These are phyloP conservation scores for Leptopilina clavipes DNA, from an alignment of 1,140 invertebrate genomes.

Conservation along the genomic window DNA sequence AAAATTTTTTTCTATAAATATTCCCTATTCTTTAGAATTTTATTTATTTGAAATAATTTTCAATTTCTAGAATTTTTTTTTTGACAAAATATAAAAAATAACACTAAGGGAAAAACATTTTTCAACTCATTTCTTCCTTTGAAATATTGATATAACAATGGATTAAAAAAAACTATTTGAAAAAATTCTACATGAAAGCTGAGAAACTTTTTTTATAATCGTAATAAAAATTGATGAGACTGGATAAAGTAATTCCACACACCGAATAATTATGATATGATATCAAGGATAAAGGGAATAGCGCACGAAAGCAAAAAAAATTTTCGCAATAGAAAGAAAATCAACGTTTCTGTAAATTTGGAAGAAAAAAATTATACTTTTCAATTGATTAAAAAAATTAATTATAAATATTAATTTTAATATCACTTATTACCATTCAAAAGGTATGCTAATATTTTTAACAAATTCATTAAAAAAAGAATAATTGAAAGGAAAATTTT, in stretches of 20 bases:
- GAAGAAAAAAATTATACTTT: not conserved
- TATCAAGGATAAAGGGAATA: not conserved
- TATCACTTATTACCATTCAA: no score
- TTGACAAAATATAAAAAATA: not conserved
- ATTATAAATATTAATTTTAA: no score
- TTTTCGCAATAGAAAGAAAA: not conserved
- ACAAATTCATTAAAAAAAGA: no score
- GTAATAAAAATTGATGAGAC: constrained; percentile 4
- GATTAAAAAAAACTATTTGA: not conserved
- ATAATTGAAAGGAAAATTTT: no score
- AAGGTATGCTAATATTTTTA: no score
- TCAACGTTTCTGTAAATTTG: not conserved
- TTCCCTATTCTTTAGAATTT: no score
- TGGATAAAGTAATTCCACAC: constrained; percentile 6
- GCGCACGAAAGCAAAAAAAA: not conserved
- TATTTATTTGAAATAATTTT: not conserved
- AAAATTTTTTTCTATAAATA: no score
- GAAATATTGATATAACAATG: not conserved
- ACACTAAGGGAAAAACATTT: not conserved
- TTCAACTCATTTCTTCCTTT: not conserved
- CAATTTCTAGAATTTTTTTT: not conserved
- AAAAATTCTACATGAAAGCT: not conserved
- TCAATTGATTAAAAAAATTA: no score
- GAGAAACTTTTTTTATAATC: constrained; percentile 1
- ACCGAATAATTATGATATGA: not conserved